Conservation (phyloP, 2,888 invertebrate species). For the Argyresthia goedartella region DNA sequence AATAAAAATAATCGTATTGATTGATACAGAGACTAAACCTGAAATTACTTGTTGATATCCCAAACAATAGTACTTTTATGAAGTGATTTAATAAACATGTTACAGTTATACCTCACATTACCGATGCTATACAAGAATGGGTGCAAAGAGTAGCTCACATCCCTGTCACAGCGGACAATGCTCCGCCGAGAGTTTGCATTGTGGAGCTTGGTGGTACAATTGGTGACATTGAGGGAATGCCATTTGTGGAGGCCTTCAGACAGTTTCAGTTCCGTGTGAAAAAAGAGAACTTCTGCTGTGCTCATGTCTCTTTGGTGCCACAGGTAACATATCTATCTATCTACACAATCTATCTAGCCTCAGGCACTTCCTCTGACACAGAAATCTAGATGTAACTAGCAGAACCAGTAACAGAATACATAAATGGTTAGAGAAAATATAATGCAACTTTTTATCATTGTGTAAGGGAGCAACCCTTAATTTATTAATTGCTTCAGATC, state of each 20-base stretch:
- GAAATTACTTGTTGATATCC: no score
- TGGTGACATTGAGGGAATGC: slow-evolving; percentile 99
- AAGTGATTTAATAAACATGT: background rate
- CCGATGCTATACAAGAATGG: slow-evolving; percentile 99
- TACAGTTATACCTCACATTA: slow-evolving; percentile 97
- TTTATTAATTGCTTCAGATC: no score
- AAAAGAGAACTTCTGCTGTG: slow-evolving; percentile 93
- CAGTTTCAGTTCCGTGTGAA: slow-evolving; percentile 97
- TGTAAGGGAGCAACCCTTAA: no score
- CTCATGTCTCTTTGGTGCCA: slow-evolving; percentile 97
- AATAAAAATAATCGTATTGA: no score
- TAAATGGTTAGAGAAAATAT: no score
- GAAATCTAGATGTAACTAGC: no score
- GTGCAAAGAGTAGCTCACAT: slow-evolving; percentile 91
- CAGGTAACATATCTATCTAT: slow-evolving; percentile 68
- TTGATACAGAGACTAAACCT: no score
- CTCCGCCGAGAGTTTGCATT: slow-evolving; percentile 84
- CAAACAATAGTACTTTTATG: no score
- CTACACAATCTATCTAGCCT: no score
- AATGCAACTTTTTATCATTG: no score
- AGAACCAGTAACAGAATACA: no score
- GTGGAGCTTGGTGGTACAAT: slow-evolving; percentile 97
- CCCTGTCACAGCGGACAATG: slow-evolving; percentile 81
- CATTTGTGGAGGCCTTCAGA: slow-evolving; percentile 97
- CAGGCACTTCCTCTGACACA: no score